phyloP scores from a whole-genome alignment of 2,888 invertebrate genomes.

The Eledona agricola region DNA sequence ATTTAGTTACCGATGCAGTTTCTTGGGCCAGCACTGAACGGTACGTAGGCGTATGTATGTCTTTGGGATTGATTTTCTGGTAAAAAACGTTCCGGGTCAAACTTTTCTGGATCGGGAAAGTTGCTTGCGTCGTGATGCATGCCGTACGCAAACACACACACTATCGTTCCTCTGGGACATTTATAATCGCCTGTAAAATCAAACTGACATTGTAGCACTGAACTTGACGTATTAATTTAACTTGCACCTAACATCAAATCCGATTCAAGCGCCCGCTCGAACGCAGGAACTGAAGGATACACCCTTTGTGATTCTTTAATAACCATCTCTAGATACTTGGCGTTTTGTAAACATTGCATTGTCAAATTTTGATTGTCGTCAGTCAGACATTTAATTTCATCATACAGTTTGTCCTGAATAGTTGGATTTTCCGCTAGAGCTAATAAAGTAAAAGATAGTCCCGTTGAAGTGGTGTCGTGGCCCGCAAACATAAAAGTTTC shows the following conservation, averaged over 20 bases:
- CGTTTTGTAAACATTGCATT: constrained; percentile 44
- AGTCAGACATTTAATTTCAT: constrained; percentile 41
- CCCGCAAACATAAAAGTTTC: constrained; percentile 77
- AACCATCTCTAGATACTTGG: constrained; percentile 65
- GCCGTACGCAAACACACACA: constrained; percentile 19
- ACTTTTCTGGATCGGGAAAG: constrained; percentile 39
- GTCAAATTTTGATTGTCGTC: constrained; percentile 42
- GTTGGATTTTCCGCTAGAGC: constrained; percentile 62
- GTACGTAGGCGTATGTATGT: constrained; percentile 59
- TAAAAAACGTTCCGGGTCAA: constrained; percentile 40
- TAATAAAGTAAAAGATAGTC: constrained; percentile 64
- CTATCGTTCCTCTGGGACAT: constrained; percentile 17
- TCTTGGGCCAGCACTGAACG: constrained; percentile 62
- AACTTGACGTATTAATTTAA: constrained; percentile 3
- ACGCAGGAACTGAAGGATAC: constrained; percentile 64
- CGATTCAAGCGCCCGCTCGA: constrained; percentile 60
- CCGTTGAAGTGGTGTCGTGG: constrained; percentile 65
- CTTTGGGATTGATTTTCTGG: constrained; percentile 40
- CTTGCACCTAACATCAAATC: constrained; percentile 50
- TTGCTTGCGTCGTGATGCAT: constrained; percentile 31
- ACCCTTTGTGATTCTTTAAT: constrained; percentile 66
- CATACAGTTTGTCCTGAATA: constrained; percentile 54
- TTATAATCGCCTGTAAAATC: constrained; percentile 20
- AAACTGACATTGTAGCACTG: constrained; percentile 2
- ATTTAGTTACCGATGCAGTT: constrained; percentile 58